phyloP scores from a whole-genome alignment of 2,888 invertebrate species.

The Melieria picta region DNA sequence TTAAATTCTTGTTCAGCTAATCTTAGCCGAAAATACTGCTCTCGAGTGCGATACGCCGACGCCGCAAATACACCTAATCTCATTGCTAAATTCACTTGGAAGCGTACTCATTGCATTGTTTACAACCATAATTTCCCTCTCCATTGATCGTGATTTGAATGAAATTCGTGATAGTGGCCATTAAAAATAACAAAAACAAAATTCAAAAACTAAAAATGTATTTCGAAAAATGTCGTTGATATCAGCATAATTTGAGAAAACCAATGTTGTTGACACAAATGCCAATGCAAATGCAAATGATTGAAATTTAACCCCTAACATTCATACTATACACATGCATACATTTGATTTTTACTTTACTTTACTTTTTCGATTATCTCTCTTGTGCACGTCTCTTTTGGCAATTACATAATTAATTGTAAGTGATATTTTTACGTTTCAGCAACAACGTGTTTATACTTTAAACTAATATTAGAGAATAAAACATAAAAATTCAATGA shows the following conservation, averaged over 20 bases:
- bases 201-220: constrained; percentile 35
- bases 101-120: neutral
- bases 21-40: neutral
- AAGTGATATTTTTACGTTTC: constrained; percentile 56
- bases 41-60: neutral
- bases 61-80: neutral
- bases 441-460: neutral
- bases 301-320: too few relatives aligned
- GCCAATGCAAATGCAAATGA: too few relatives aligned
- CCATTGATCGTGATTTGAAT: constrained; percentile 60
- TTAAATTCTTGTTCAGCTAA: too few relatives aligned
- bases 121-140: constrained; percentile 27
- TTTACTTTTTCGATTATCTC: too few relatives aligned
- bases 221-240: constrained; percentile 49
- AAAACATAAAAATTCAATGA: constrained; percentile 10
- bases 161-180: constrained; percentile 65
- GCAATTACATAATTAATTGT: constrained; percentile 48
- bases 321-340: too few relatives aligned
- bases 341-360: too few relatives aligned
- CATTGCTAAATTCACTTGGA: too few relatives aligned
- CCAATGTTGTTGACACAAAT: too few relatives aligned
- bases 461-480: constrained; percentile 10
- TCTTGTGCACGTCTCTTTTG: neutral
- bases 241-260: too few relatives aligned
- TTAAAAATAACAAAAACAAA: constrained; percentile 37